Conservation (phyloP, 2,888 invertebrate genomes). For the Idaea straminata region DNA sequence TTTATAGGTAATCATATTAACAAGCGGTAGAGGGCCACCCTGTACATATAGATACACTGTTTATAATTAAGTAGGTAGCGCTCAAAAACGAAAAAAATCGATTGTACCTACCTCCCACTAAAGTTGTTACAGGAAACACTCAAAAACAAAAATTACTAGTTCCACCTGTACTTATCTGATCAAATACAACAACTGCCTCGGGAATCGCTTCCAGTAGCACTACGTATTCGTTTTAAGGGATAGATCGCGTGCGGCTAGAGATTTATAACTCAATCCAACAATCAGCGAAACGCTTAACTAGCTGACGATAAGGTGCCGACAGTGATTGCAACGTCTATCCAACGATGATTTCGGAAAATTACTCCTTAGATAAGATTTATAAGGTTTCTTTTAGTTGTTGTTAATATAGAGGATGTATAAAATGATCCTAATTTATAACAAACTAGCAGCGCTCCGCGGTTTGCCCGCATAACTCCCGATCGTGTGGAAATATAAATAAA, state of each 20-base stretch:
- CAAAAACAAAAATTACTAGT: not conserved
- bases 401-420: not conserved
- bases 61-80: too few relatives aligned
- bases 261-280: constrained; percentile 77
- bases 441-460: too few relatives aligned
- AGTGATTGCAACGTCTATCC: constrained; percentile 62
- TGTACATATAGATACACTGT: too few relatives aligned
- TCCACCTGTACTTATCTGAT: not conserved
- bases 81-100: too few relatives aligned
- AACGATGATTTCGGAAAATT: constrained; percentile 34
- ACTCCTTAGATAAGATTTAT: not conserved
- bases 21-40: too few relatives aligned
- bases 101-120: too few relatives aligned
- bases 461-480: too few relatives aligned
- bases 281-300: constrained; percentile 77
- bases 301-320: constrained; percentile 73
- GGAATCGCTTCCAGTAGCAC: constrained; percentile 33
- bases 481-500: too few relatives aligned
- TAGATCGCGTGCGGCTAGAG: constrained; percentile 70
- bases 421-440: too few relatives aligned
- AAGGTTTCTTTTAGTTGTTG: not conserved
- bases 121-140: not conserved
- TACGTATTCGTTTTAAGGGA: constrained; percentile 46
- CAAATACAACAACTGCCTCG: constrained; percentile 14
- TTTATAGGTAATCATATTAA: too few relatives aligned